phyloP scores from a whole-genome alignment of 1,140 invertebrate species.

The Druon quercuslanigerum region DNA sequence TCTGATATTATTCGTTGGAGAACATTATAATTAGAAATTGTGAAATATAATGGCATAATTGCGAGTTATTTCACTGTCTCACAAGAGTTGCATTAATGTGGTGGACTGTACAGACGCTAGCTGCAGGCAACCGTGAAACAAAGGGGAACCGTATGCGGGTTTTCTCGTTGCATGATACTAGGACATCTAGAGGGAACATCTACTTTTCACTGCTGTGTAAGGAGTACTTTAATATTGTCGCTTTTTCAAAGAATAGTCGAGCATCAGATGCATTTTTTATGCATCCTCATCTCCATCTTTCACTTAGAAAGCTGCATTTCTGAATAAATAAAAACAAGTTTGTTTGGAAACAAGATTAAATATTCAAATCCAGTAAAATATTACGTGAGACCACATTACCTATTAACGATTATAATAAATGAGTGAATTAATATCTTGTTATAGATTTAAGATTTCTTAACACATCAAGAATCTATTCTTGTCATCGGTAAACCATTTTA shows the following conservation, averaged over 20 bases:
- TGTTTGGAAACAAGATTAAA: no score
- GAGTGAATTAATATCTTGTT: no score
- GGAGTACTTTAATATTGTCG: conserved; percentile 5
- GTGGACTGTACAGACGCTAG: neutral
- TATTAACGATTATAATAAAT: no score
- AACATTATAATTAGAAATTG: conserved; percentile 13
- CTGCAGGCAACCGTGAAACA: conserved; percentile 25
- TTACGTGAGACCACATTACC: no score
- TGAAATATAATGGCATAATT: neutral
- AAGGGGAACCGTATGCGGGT: conserved; percentile 23
- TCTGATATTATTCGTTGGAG: neutral
- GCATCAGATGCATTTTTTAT: conserved; percentile 2
- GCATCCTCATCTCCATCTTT: neutral
- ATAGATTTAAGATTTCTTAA: no score
- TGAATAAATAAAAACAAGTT: no score
- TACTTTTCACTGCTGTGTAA: conserved; percentile 7
- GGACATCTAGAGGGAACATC: neutral
- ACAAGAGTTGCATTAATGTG: neutral
- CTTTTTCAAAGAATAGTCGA: neutral
- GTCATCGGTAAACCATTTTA: no score
- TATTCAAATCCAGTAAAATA: no score
- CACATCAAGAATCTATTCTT: no score
- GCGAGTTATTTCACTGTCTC: conserved; percentile 24
- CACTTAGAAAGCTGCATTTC: conserved; percentile 6
- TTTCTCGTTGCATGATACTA: conserved; percentile 6